Percentiles rank a stretch among this genome's conserved stretches.
Conservation (phyloP, 2,113 vertebrate genomes). For the Recurvirostra avosetta region DNA sequence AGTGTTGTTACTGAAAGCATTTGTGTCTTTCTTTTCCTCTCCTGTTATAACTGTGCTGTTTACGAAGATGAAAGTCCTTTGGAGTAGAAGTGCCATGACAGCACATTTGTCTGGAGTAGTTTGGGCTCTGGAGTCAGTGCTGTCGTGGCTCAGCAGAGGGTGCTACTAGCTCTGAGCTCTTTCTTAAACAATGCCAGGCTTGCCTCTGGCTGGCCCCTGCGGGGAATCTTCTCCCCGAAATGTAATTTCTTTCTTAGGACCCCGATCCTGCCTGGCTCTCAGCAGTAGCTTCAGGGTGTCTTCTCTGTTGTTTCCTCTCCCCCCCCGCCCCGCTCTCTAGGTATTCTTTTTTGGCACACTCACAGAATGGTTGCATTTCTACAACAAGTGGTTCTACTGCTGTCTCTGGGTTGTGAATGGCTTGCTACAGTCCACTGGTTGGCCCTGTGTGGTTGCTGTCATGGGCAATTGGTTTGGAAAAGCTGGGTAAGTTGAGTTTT, state of each 20-base stretch:
- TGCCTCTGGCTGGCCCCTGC: neutral
- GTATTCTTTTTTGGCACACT: conserved; percentile 84
- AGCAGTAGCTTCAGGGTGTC: neutral
- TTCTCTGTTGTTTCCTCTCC: neutral
- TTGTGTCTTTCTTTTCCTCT: neutral
- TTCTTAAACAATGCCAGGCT: neutral
- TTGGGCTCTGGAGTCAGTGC: neutral
- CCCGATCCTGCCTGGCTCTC: neutral
- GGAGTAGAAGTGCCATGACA: neutral
- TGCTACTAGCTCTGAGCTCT: neutral
- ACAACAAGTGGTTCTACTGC: conserved; percentile 91
- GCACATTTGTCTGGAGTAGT: neutral
- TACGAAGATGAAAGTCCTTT: neutral
- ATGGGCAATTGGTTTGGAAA: conserved; percentile 99
- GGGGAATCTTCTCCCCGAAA: neutral
- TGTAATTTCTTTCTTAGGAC: neutral
- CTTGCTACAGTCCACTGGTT: conserved; percentile 93
- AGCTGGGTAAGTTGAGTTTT: conserved; percentile 78
- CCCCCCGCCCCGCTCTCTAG: neutral
- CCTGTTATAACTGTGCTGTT: neutral
- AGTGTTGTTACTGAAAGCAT: neutral
- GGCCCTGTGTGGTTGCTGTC: conserved; percentile 95
- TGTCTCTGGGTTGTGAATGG: conserved; percentile 90
- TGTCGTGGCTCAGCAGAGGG: conserved; percentile 52
- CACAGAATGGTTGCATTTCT: conserved; percentile 93